Base-by-base conservation (phyloP, 92 coral and sea anemone genomes). In the Heliopora coerulea region DNA sequence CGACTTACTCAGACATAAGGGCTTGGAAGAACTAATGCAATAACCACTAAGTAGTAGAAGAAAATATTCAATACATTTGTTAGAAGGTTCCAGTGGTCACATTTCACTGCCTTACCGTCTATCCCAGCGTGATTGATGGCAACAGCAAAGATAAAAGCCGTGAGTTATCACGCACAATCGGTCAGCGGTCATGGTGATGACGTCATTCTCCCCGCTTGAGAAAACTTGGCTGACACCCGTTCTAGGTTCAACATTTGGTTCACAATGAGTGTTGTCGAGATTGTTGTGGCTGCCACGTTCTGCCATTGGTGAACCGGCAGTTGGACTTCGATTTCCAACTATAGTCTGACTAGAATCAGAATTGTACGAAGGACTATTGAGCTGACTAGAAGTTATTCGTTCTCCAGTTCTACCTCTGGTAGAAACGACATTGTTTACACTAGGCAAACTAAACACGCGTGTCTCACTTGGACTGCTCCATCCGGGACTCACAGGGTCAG, bases 101-200 rank as follows among this genome's bases (percentile, higher is more conserved):
- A n/a, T n/a, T n/a, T n/a, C n/a, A n/a, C n/a, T 1, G 0, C 35
- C 65, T 81, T 63, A 81, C 85, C 54, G 80, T 32, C 56, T 39
- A 39, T 81, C 80, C 85, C 85, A 81, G 19, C 62, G 80, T 17
- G 75, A 62, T 30, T 74, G 85, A 17, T 62, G 46, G 63, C 85
- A 81, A 63, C 85, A 81, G 33, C 80, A 81, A 15, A 73, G 65
- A 52, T 81, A 81, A 56, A 81, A 81, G 13, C 85, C 85, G n/a
- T 78, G 85, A 2, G 85, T 81, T 11, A 81, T 64, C 54, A 78
- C 85, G 26, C 85, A 81, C 23, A 82, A 68, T 44, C 86, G 79
- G 57, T 82, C 82, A 11, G 86, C 86, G 32, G 86, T 82, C 82
- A 75, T 75, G 13, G 86, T 58, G 35, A 82, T 79, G 7, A 82